Base-by-base conservation (phyloP, 2,797 vertebrate species). In the Pogonophryne albipinna region DNA sequence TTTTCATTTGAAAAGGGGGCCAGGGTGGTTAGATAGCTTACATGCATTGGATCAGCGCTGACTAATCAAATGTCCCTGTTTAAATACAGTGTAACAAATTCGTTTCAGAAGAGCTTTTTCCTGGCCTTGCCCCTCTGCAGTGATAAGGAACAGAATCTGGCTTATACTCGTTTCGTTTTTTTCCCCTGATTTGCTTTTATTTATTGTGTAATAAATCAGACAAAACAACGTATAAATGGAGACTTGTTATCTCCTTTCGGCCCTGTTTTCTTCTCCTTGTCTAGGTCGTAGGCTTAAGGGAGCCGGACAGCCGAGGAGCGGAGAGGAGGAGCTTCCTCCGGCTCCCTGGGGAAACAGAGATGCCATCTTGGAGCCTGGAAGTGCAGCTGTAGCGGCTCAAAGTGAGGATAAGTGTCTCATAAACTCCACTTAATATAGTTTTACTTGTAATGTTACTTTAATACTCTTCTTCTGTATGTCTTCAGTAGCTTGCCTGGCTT, bases 281-380 rank as follows among this genome's bases (percentile, higher is more conserved):
- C 14, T 42, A 94, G 93, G 92, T 66, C 92, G 92, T 16, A 82
- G 91, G 67, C 83, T 93, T 85, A 94, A 94, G 80, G 93, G 90
- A 79, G 71, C 59, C 0, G 83, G 74, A 31, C 92, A 89, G 76
- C 46, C 65, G 2, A 91, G 85, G 45, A 82, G 56, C 2, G 86
- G 73, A 44, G 91, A 92, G 52, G 90, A 91, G 68, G 89, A 91
- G 59, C 84, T 71, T 7, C 34, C 34, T 38, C 34, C 34, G 34
- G 34, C 34, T 38, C 34, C 34, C 34, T 38, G 34, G 34, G 34
- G 61, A 7, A 88, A n/a, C 62, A 86, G 60, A 51, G 80, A 89
- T 10, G 44, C 42, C 5, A 41, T 73, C 44, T 23, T 72, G 13
- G 80, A 88, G 70, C n/a, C 75, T 0, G 52, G 81, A 76, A 82